phyloP scores from a whole-genome alignment of 1,140 invertebrate genomes.

The Psix sp. region DNA sequence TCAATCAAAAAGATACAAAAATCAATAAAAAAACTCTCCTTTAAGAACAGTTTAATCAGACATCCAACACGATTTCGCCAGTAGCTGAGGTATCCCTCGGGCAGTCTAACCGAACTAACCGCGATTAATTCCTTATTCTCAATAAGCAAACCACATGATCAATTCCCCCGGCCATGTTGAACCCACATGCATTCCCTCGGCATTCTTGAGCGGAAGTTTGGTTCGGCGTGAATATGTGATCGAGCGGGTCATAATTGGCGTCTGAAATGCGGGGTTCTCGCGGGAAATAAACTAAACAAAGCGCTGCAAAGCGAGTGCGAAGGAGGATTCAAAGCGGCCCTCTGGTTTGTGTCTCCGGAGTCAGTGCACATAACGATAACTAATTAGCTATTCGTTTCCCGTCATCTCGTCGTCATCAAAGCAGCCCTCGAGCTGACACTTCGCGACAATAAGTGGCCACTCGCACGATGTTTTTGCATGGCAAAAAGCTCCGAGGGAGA shows the following conservation, averaged over 20 bases:
- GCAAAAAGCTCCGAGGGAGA: constrained; percentile 8
- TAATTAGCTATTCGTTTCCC: constrained; percentile 53
- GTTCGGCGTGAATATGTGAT: constrained; percentile 21
- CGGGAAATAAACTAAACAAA: constrained; percentile 26
- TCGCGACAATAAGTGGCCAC: constrained; percentile 56
- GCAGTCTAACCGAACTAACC: neutral
- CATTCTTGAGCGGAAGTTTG: constrained; percentile 9
- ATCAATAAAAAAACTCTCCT: no score
- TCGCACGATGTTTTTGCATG: constrained; percentile 50
- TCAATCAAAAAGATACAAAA: no score
- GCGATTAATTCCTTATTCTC: constrained; percentile 5
- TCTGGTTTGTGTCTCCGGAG: neutral
- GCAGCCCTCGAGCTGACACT: constrained; percentile 49
- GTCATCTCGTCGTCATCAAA: constrained; percentile 48
- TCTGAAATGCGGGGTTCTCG: constrained; percentile 9
- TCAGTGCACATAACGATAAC: constrained; percentile 49
- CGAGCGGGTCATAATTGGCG: constrained; percentile 33
- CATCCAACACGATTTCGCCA: no score
- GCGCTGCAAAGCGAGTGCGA: constrained; percentile 18
- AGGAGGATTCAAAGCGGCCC: constrained; percentile 39
- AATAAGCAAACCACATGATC: constrained; percentile 21
- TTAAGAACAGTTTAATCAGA: no score
- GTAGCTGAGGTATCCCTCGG: no score
- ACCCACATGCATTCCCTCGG: neutral
- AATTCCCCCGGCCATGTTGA: constrained; percentile 6